Percentiles rank a stretch among this genome's conserved stretches.
These are phyloP conservation scores for Carettochelys insculpta DNA, from an alignment of 2,113 vertebrate species.

Conservation along the genomic window DNA sequence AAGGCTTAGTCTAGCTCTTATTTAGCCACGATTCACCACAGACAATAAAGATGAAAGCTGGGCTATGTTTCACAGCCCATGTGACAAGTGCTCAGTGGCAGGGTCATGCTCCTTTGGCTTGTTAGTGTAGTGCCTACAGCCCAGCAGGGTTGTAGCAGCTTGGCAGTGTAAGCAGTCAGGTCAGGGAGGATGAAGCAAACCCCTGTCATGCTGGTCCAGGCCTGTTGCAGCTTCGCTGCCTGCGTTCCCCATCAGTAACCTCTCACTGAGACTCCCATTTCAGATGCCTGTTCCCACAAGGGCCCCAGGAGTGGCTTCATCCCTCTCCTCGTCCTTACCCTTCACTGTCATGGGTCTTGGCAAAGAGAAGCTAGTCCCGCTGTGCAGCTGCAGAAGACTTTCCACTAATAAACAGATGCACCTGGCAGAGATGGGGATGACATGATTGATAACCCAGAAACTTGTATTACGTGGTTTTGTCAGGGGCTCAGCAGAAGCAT, in stretches of 20 bases:
- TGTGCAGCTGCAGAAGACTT: neutral
- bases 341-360: neutral
- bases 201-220: neutral
- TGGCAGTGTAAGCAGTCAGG: neutral
- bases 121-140: neutral
- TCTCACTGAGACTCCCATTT: neutral
- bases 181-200: neutral
- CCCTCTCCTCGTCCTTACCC: neutral
- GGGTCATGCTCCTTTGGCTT: neutral
- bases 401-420: neutral
- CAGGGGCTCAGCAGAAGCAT: neutral
- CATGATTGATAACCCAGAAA: neutral
- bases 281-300: neutral
- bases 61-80: neutral
- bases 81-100: neutral
- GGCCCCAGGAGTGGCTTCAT: neutral
- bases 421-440: neutral
- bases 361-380: neutral
- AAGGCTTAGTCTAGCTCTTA: neutral
- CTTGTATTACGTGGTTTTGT: neutral
- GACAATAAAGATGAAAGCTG: neutral
- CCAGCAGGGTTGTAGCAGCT: neutral
- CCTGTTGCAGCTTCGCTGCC: neutral
- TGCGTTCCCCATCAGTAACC: accelerated
- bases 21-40: neutral